These are phyloP conservation scores for Microcaecilia unicolor DNA, from an alignment of 2,797 vertebrate species.

Conservation along the genomic window DNA sequence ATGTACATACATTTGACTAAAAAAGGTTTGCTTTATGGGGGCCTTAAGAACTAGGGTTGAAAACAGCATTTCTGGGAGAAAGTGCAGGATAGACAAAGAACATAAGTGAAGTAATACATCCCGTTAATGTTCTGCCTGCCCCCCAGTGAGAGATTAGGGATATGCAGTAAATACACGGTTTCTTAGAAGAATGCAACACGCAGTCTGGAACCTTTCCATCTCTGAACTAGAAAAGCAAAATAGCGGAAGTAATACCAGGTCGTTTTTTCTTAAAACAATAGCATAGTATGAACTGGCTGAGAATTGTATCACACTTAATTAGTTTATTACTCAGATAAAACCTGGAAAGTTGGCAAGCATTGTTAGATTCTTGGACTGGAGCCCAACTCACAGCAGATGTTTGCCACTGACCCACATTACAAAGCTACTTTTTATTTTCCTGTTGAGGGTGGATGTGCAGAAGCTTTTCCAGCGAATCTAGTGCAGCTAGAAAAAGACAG, in stretches of 20 bases:
- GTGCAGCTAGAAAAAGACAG: too few relatives aligned
- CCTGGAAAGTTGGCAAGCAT: slow-evolving; percentile 16
- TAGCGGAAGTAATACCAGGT: slow-evolving; percentile 53
- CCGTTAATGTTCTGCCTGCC: background rate
- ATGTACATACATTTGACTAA: too few relatives aligned
- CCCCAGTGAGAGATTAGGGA: slow-evolving; percentile 22
- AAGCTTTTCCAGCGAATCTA: too few relatives aligned
- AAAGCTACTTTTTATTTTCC: too few relatives aligned
- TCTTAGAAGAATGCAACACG: slow-evolving; percentile 25
- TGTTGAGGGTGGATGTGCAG: too few relatives aligned
- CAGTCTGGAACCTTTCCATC: slow-evolving; percentile 39
- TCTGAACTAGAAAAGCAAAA: slow-evolving; percentile 21
- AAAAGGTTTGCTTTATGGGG: too few relatives aligned
- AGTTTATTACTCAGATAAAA: slow-evolving; percentile 22
- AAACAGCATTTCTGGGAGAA: too few relatives aligned
- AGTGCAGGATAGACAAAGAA: too few relatives aligned
- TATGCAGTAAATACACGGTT: slow-evolving; percentile 20
- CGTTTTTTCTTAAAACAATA: slow-evolving; percentile 37
- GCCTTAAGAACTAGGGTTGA: too few relatives aligned
- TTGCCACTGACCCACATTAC: too few relatives aligned
- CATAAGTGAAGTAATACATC: too few relatives aligned
- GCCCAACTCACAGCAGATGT: too few relatives aligned
- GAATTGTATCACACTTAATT: slow-evolving; percentile 22
- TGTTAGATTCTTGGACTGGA: slow-evolving; percentile 4
- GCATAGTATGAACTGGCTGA: slow-evolving; percentile 31